Evolutionary conservation across 2,888 invertebrate genomes (phyloP), one percentile per base, ranked within the genome.

Genomic region (Rhimphoctona megacephalus): DNA sequence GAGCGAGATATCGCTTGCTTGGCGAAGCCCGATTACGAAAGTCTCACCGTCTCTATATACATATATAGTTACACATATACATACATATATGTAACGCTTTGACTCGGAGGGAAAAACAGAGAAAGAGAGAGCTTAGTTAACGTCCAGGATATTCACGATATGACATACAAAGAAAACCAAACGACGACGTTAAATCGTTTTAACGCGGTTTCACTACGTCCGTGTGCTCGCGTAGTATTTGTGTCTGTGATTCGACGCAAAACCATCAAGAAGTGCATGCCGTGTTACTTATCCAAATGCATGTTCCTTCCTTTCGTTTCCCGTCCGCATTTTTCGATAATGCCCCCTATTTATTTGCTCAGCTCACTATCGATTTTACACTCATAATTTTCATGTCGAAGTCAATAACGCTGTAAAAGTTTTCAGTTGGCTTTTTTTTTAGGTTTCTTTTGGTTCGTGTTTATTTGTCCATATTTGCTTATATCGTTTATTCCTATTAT

Each of bases 21-120:
- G 54, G 49, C 57, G 19, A 76, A 79, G 73, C 73, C 57, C 57
- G 33, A 22, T 80, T 84, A 80, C 80, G 80, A 76, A 80, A 80
- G 74, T 49, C 74, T 74, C 49, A 46, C 43, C 30, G 22, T 33
- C 70, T 49, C 19, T 77, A 30, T 64, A 19, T 19, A 39, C 30
- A 6, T 46, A 5, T 43, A 39, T 61, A 7, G 61, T 17, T 25
- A 43, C 8, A 25, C 25, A 36, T 74, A 25, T 3, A 52, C 33
- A n/a, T 19, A 19, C 19, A 49, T 14, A 1, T 72, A 52, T 30
- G n/a, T 72, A 33, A n/a, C 14, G 11, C 9, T 6, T 36, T 61
- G 25, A 57, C 57, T 57, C 1, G 57, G 25, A 22, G 22, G 30
- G 22, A 67, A 39, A 67, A 30, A 64, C 0, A 19, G 64, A 64